phyloP scores from a whole-genome alignment of 2,797 vertebrate genomes.

The Sciaenops ocellatus region DNA sequence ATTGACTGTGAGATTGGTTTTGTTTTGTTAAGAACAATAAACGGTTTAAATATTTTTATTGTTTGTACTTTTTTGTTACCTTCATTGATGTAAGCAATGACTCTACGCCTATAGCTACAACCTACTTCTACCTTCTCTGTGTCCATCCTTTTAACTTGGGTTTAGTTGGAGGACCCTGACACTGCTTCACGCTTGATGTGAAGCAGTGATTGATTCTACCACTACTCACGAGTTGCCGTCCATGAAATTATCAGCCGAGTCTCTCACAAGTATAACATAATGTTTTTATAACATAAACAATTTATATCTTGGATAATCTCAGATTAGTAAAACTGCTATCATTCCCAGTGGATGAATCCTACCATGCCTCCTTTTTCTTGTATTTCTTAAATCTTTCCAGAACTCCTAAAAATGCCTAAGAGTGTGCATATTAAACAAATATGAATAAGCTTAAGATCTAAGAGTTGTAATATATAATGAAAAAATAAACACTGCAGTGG shows the following conservation, averaged over 20 bases:
- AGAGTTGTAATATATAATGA: conserved; percentile 12
- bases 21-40: conserved; percentile 79
- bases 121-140: background rate
- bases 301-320: too few relatives aligned
- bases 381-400: background rate
- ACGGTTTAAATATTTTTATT: conserved; percentile 57
- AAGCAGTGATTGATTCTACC: background rate
- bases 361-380: background rate
- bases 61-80: conserved; percentile 17
- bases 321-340: too few relatives aligned
- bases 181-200: background rate
- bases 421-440: background rate
- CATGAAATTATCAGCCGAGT: background rate
- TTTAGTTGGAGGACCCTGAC: background rate
- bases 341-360: conserved; percentile 1
- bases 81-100: background rate
- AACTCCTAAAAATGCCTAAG: background rate
- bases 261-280: background rate
- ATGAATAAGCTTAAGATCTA: background rate
- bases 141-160: background rate
- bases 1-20: conserved; percentile 48
- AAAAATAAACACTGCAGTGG: background rate
- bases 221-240: background rate
- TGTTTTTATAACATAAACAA: background rate
- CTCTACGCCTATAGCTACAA: background rate